Conservation (phyloP, 2,888 invertebrate genomes). For the Thereva unica region DNA sequence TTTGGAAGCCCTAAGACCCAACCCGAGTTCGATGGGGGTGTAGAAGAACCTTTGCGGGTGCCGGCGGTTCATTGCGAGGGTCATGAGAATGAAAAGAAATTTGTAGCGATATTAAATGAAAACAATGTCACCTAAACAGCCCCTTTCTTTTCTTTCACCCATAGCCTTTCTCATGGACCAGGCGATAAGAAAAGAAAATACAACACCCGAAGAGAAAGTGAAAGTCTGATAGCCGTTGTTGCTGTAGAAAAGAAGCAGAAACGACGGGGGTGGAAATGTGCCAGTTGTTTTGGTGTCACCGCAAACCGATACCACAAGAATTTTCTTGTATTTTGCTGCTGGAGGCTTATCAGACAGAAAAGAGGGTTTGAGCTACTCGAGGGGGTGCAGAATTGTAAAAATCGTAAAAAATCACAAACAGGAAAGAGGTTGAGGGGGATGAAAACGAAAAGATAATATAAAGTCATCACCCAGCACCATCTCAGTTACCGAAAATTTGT, state of each 20-base stretch:
- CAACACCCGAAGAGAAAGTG: constrained; percentile 27
- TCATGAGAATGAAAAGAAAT: constrained; percentile 21
- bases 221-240: constrained; percentile 18
- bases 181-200: constrained; percentile 25
- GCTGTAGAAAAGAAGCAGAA: neutral
- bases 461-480: constrained; percentile 23
- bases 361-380: neutral
- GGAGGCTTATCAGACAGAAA: constrained; percentile 26
- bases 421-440: neutral
- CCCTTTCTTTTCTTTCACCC: constrained; percentile 28
- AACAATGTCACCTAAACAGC: constrained; percentile 45
- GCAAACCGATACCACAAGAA: neutral
- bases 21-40: neutral
- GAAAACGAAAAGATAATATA: constrained; percentile 20
- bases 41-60: neutral
- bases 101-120: constrained; percentile 45
- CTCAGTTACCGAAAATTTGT: constrained; percentile 3
- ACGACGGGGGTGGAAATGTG: neutral
- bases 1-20: neutral
- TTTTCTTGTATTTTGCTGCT: constrained; percentile 22
- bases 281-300: constrained; percentile 8
- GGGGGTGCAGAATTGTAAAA: constrained; percentile 21
- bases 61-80: neutral
- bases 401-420: constrained; percentile 21
- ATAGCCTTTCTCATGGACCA: constrained; percentile 20